A percentile compares a stretch with the other conserved stretches of the same genome.
Evolutionary conservation across 2,888 invertebrate species (phyloP).

Genomic region (Seira sanloemensis): DNA sequence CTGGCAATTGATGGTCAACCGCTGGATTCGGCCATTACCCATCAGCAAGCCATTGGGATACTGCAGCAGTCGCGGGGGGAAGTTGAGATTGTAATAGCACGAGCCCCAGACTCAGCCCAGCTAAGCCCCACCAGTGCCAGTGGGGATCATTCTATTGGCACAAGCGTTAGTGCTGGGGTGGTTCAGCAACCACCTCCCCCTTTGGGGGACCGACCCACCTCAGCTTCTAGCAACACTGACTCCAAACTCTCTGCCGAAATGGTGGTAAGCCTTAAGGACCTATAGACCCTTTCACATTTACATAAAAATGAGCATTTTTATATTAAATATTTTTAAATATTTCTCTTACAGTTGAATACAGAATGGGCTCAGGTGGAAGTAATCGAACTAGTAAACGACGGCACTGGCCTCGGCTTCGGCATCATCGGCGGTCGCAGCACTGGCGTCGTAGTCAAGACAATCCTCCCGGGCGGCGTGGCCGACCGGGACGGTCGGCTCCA

Average conservation of each 20-base stretch:
- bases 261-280: constrained; percentile 78
- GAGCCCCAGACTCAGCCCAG: constrained; percentile 77
- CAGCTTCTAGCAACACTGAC: constrained; percentile 81
- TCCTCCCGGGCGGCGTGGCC: constrained; percentile 97
- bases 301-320: no score
- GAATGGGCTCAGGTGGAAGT: constrained; percentile 99
- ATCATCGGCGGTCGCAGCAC: constrained; percentile 98
- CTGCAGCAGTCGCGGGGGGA: constrained; percentile 79
- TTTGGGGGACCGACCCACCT: constrained; percentile 77
- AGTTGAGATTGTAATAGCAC: constrained; percentile 79
- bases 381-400: constrained; percentile 97
- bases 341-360: constrained; percentile 88
- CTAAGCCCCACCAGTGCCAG: constrained; percentile 45
- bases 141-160: constrained; percentile 35
- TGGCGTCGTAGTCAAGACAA: constrained; percentile 92
- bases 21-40: constrained; percentile 86
- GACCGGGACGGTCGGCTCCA: constrained; percentile 97
- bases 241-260: constrained; percentile 82
- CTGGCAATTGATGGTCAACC: constrained; percentile 88
- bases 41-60: constrained; percentile 87
- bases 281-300: no score
- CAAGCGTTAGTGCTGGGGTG: constrained; percentile 70
- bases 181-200: constrained; percentile 70
- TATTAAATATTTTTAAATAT: no score
- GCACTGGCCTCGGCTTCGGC: constrained; percentile 98